phyloP scores from a whole-genome alignment of 2,888 invertebrate species.

The Idaea straminata region DNA sequence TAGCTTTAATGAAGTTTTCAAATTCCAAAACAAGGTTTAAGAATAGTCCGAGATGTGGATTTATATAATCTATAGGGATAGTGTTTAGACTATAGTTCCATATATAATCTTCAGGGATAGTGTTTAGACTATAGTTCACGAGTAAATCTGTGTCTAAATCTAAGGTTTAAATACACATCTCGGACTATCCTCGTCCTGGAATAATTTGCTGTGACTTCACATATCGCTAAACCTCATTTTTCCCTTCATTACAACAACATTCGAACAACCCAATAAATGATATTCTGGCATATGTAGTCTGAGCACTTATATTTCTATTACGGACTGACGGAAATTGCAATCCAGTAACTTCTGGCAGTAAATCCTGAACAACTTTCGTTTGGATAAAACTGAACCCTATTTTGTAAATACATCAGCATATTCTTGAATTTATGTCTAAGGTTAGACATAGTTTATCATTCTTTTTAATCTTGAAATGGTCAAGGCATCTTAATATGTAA shows the following conservation, averaged over 20 bases:
- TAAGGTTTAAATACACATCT: no score
- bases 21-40: no score
- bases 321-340: not conserved
- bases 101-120: no score
- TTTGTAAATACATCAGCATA: not conserved
- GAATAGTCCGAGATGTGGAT: no score
- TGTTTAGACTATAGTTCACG: no score
- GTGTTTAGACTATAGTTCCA: no score
- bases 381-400: not conserved
- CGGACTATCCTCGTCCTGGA: no score
- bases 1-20: no score
- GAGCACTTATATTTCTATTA: not conserved
- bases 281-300: not conserved
- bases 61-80: no score
- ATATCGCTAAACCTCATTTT: not conserved
- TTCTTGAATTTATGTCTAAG: not conserved
- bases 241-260: not conserved
- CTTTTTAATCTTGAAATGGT: slow-evolving; percentile 15
- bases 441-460: slow-evolving; percentile 18
- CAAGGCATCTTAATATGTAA: slow-evolving; percentile 14
- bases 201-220: not conserved
- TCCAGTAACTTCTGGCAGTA: not conserved
- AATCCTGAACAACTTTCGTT: not conserved
- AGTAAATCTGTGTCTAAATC: no score
- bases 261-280: not conserved